Evolutionary conservation across 2,888 invertebrate genomes (phyloP).

Genomic region (Prosopocoilus inquinatus): DNA sequence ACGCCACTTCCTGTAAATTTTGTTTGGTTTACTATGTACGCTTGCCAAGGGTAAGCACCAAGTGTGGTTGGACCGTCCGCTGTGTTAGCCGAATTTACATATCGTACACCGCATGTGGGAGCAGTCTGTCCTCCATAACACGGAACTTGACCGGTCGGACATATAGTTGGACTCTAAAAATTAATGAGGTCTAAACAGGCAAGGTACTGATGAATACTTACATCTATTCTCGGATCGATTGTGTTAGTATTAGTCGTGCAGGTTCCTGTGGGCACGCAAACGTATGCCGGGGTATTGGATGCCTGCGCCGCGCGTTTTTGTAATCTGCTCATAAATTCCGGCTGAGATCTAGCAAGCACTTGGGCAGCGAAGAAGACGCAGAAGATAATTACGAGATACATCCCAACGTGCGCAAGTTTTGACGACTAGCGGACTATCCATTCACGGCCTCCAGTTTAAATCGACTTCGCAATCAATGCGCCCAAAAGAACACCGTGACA

Average conservation of each 20-base stretch:
- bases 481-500: too few relatives aligned
- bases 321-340: too few relatives aligned
- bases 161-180: conserved; percentile 18
- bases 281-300: conserved; percentile 18
- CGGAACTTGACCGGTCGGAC: conserved; percentile 37
- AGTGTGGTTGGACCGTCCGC: conserved; percentile 52
- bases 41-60: conserved; percentile 58
- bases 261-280: conserved; percentile 38
- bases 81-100: conserved; percentile 46
- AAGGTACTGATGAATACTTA: conserved; percentile 22
- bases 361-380: too few relatives aligned
- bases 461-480: too few relatives aligned
- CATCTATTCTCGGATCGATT: conserved; percentile 42
- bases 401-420: too few relatives aligned
- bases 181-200: too few relatives aligned
- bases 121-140: conserved; percentile 30
- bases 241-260: conserved; percentile 29
- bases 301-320: too few relatives aligned
- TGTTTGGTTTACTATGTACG: conserved; percentile 43
- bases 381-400: too few relatives aligned
- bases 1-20: conserved; percentile 70
- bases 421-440: too few relatives aligned
- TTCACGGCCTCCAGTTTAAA: too few relatives aligned
- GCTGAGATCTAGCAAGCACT: too few relatives aligned
- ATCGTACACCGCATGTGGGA: conserved; percentile 53